Conservation (phyloP, 1,140 invertebrate genomes). For the Chelonus insularis region DNA sequence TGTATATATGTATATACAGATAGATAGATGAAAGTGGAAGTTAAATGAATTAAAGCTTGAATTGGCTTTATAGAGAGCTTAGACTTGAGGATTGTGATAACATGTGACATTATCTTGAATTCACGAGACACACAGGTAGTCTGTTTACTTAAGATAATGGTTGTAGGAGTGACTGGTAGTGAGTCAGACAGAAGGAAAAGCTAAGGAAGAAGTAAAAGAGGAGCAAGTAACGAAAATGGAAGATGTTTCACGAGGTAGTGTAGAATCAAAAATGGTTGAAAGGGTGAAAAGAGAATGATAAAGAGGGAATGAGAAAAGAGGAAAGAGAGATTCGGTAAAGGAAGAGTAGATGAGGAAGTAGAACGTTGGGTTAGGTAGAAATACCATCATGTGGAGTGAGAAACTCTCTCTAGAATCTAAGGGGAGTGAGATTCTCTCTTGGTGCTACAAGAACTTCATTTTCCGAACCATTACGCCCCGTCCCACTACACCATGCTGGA, state of each 20-base stretch:
- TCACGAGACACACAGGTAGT: constrained; percentile 45
- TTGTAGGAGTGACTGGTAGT: constrained; percentile 37
- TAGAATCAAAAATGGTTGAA: constrained; percentile 30
- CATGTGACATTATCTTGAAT: constrained; percentile 54
- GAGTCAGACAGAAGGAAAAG: constrained; percentile 14
- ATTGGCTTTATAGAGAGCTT: too few species aligned
- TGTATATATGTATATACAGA: too few species aligned
- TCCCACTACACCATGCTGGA: constrained; percentile 34
- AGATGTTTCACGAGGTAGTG: constrained; percentile 45
- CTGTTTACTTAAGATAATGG: constrained; percentile 59
- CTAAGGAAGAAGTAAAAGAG: constrained; percentile 2
- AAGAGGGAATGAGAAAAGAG: neutral
- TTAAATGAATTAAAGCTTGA: too few species aligned
- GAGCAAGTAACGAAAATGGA: constrained; percentile 21
- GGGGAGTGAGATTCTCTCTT: constrained; percentile 45
- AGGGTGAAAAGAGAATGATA: constrained; percentile 25
- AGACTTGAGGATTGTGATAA: constrained; percentile 51
- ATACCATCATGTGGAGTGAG: constrained; percentile 17
- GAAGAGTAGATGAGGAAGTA: constrained; percentile 5
- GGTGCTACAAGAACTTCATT: constrained; percentile 57
- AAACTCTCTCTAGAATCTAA: constrained; percentile 21
- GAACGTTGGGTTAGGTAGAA: constrained; percentile 6
- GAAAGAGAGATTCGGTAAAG: constrained; percentile 6
- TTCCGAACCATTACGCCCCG: constrained; percentile 55
- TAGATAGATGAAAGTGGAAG: too few species aligned